Conservation (phyloP, 2,113 vertebrate genomes). For the Prunella himalayana region DNA sequence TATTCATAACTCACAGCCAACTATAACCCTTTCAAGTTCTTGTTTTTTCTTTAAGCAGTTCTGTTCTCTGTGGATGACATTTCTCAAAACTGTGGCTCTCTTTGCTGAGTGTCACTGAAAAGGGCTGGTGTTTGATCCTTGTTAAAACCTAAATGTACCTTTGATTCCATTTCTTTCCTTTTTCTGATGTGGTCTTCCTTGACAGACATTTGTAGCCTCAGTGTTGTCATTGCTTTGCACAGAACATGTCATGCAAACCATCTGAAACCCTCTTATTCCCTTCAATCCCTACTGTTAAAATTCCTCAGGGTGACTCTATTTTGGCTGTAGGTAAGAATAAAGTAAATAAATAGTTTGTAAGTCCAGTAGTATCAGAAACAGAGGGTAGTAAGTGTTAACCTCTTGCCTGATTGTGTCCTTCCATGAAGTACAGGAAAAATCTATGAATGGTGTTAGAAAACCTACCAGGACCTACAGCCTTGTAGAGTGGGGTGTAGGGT, state of each 20-base stretch:
- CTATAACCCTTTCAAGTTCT: not conserved
- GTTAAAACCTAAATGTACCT: not conserved
- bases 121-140: not conserved
- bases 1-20: not conserved
- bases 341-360: not conserved
- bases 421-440: not conserved
- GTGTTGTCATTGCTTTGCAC: not conserved
- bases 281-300: not conserved
- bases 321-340: not conserved
- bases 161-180: not conserved
- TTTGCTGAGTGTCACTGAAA: not conserved
- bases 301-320: not conserved
- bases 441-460: not conserved
- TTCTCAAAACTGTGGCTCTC: not conserved
- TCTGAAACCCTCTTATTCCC: not conserved
- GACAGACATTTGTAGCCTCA: not conserved
- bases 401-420: not conserved
- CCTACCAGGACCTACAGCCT: not conserved
- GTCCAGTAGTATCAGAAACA: not conserved
- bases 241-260: not conserved
- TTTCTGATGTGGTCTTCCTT: not conserved
- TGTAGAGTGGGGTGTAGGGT: not conserved
- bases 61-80: not conserved
- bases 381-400: not conserved
- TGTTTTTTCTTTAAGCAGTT: not conserved